These are phyloP conservation scores for Ormyrus thymus DNA, from an alignment of 2,888 invertebrate species.

Conservation along the genomic window DNA sequence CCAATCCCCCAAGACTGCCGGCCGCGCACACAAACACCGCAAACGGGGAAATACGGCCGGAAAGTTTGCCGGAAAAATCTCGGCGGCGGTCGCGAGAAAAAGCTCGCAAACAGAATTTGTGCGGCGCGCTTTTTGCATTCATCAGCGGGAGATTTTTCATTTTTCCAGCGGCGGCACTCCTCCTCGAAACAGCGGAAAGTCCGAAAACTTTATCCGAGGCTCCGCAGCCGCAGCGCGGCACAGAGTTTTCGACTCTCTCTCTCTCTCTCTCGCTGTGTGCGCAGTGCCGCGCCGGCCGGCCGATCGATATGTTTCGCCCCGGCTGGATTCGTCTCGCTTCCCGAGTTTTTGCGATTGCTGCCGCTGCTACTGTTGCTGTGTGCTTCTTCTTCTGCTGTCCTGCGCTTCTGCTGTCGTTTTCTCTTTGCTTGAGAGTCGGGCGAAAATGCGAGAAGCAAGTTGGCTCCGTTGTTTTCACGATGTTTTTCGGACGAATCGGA, in stretches of 20 bases:
- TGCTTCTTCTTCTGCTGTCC: not conserved
- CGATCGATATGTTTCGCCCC: conserved; percentile 47
- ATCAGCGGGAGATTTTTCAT: not conserved
- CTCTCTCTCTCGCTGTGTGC: too few species aligned
- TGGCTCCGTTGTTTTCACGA: not conserved
- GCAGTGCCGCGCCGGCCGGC: not conserved
- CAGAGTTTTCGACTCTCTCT: not conserved
- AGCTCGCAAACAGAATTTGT: conserved; percentile 3
- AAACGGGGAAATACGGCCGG: too few species aligned
- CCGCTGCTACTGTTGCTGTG: not conserved
- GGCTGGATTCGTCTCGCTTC: conserved; percentile 36
- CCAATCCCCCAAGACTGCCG: too few species aligned
- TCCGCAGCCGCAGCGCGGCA: conserved; percentile 12
- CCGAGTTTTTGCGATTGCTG: conserved; percentile 37
- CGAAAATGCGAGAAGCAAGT: not conserved
- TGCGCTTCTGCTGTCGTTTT: conserved; percentile 8
- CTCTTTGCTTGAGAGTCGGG: not conserved
- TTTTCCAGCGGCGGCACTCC: not conserved
- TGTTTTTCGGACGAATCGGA: not conserved
- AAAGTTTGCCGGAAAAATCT: too few species aligned
- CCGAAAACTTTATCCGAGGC: conserved; percentile 45
- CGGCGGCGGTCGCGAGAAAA: too few species aligned
- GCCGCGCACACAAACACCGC: too few species aligned
- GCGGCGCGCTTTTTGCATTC: not conserved
- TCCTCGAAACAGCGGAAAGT: conserved; percentile 20